Evolutionary conservation across 2,113 vertebrate genomes (phyloP), one percentile per base, ranked within the genome.

Genomic region (Pterocles orientalis): DNA sequence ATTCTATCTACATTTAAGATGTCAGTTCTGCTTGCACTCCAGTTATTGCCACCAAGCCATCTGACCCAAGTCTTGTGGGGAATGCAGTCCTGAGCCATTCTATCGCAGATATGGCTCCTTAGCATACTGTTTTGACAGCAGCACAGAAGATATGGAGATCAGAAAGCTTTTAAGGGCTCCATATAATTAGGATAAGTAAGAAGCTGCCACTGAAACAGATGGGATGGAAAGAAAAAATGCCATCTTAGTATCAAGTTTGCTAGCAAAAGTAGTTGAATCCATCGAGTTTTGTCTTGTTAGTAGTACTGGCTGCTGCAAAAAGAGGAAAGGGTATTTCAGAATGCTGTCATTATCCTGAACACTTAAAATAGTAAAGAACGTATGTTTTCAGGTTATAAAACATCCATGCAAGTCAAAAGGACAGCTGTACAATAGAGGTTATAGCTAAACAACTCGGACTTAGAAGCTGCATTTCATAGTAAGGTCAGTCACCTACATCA

Each of bases 121-220:
- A 84, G 75, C 76, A 61, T 72, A 54, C 31, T 82, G 56, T 90
- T 95, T 81, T 94, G 90, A 92, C 69, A 92, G 90, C 51, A 88
- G 48, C 45, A 57, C 3, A 79, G 69, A 94, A 95, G 86, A 91
- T 61, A 31, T 0, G 3, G 79, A 75, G 45, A 93, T 92, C 51
- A 88, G 65, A 57, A 84, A 95, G 80, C 29, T 94, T 36, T 68
- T 50, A 81, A 86, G 19, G 61, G 60, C 53, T 81, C 65, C 18
- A 15, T 53, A 7, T 54, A 64, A 93, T 60, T 68, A 75, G 48
- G 20, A 12, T 36, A 95, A 79, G 75, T n/a, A 90, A 86, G 72
- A 41, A 73, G 61, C 36, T 81, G 45, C 69, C 33, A 53, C 53
- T 50, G 73, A 92, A 86, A 86, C 47, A 92, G 83, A 72, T 62